A percentile compares a stretch with the other conserved stretches of the same genome.
These are phyloP conservation scores for Lordiphosa stackelbergi DNA, from an alignment of 1,140 invertebrate genomes.

Conservation along the genomic window DNA sequence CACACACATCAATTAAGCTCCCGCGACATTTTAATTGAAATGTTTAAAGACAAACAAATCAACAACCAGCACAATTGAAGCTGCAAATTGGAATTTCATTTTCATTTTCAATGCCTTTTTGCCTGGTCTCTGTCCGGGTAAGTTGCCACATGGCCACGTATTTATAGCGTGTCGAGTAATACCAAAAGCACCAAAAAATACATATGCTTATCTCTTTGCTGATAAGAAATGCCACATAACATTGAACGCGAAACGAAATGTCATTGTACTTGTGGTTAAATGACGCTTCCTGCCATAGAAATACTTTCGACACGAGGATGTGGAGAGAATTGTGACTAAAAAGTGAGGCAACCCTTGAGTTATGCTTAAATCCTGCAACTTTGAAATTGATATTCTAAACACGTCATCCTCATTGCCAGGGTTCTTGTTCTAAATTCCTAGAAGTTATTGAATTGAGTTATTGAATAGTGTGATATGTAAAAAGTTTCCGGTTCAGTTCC, in stretches of 20 bases:
- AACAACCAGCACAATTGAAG: conserved; percentile 24
- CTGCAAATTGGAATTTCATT: conserved; percentile 36
- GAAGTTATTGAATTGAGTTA: too few species aligned
- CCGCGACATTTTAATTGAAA: conserved; percentile 62
- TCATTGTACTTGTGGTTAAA: conserved; percentile 15
- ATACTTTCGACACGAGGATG: too few species aligned
- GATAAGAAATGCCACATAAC: conserved; percentile 53
- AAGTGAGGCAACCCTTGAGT: too few species aligned
- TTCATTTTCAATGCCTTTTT: conserved; percentile 12
- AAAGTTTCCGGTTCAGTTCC: too few species aligned
- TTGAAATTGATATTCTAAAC: too few species aligned
- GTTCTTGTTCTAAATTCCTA: too few species aligned
- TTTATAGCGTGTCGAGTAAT: conserved; percentile 51
- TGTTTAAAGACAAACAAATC: conserved; percentile 56
- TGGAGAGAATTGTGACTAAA: too few species aligned
- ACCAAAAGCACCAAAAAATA: conserved; percentile 49
- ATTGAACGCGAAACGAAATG: conserved; percentile 22
- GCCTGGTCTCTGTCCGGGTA: conserved; percentile 14
- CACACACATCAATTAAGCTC: conserved; percentile 51
- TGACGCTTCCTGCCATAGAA: conserved; percentile 9
- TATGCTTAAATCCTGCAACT: too few species aligned
- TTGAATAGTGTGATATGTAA: too few species aligned
- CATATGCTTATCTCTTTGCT: conserved; percentile 61
- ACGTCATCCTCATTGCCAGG: too few species aligned
- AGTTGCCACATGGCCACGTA: conserved; percentile 63